Percentiles rank a stretch among this genome's conserved stretches.
phyloP scores from a whole-genome alignment of 2,113 vertebrate genomes.

The Verasper variegatus region DNA sequence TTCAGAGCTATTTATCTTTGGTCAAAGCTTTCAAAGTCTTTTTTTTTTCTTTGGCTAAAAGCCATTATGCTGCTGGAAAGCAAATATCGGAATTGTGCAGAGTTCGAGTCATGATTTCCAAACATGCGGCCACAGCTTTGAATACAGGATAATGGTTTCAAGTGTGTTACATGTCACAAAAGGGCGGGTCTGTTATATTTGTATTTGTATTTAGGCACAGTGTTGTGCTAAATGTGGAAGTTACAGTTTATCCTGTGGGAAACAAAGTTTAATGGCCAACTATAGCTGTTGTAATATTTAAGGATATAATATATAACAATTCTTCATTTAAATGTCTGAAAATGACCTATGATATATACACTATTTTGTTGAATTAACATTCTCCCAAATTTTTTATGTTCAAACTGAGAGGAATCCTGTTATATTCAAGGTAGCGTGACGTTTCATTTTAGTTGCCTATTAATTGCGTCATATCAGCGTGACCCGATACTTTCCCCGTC shows the following conservation, averaged over 20 bases:
- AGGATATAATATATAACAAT: too few relatives aligned
- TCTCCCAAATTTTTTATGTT: too few relatives aligned
- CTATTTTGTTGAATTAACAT: too few relatives aligned
- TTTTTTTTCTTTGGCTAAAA: conserved; percentile 54
- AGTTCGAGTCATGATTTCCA: conserved; percentile 42
- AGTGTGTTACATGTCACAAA: background rate
- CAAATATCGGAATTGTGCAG: conserved; percentile 30
- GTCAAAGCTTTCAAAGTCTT: conserved; percentile 37
- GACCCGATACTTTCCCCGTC: too few relatives aligned
- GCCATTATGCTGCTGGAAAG: conserved; percentile 42
- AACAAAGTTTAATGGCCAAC: too few relatives aligned
- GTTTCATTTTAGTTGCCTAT: too few relatives aligned
- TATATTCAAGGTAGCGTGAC: too few relatives aligned
- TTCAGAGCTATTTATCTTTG: conserved; percentile 43
- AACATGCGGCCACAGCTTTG: conserved; percentile 5
- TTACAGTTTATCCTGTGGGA: background rate
- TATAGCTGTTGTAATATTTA: too few relatives aligned
- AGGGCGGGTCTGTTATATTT: background rate
- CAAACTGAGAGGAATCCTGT: too few relatives aligned
- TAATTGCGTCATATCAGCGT: too few relatives aligned
- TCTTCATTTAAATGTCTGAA: too few relatives aligned
- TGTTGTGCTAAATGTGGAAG: background rate
- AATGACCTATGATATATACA: too few relatives aligned
- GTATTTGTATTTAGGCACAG: background rate
- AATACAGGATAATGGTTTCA: conserved; percentile 17